Evolutionary conservation across 2,113 vertebrate species (phyloP).

Genomic region (Phasianus colchicus): DNA sequence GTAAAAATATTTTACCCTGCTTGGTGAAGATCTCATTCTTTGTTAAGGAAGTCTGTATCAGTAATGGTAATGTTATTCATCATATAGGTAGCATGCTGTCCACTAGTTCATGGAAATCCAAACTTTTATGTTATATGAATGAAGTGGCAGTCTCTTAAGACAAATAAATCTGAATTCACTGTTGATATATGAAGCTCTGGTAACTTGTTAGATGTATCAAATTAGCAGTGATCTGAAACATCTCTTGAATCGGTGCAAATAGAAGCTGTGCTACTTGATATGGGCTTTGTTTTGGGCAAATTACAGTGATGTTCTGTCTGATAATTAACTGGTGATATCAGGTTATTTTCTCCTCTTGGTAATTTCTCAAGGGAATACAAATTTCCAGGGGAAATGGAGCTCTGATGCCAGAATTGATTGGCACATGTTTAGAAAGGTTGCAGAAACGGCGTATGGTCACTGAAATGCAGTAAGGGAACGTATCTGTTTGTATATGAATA

Average conservation of each 20-base stretch:
- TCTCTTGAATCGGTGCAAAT: background rate
- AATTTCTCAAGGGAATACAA: background rate
- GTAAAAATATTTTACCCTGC: background rate
- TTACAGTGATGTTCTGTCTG: background rate
- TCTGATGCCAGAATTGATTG: background rate
- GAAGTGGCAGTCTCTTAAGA: background rate
- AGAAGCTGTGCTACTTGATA: background rate
- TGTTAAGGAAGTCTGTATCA: background rate
- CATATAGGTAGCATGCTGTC: background rate
- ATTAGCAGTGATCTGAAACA: background rate
- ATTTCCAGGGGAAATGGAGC: background rate
- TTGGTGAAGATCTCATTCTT: background rate
- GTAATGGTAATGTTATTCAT: background rate
- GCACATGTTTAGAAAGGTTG: background rate
- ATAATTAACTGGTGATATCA: background rate
- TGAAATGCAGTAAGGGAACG: background rate
- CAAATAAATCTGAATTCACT: background rate
- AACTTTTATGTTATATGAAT: background rate
- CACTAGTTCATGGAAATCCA: background rate
- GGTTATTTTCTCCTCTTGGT: background rate
- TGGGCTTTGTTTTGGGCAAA: background rate
- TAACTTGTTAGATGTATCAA: background rate
- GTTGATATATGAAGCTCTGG: background rate
- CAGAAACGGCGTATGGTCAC: background rate
- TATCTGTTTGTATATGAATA: background rate